Evolutionary conservation across 2,113 vertebrate species (phyloP), one percentile per base, ranked within the genome.

Genomic region (Phyllostomus hastatus): DNA sequence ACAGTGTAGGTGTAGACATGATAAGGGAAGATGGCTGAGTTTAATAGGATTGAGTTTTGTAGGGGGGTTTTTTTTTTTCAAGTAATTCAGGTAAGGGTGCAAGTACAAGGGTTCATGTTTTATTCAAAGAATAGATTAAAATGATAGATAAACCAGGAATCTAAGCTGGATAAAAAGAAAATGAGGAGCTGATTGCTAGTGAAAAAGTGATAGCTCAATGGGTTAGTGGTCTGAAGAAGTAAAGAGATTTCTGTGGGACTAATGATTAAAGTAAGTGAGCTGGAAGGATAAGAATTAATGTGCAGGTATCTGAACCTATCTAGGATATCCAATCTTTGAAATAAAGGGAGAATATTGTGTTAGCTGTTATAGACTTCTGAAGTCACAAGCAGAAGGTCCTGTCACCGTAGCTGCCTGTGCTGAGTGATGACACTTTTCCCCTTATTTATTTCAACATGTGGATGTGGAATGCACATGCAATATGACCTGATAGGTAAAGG

Each of bases 1-100:
- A 15, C 10, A 52, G 10, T 3, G 0, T 20, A 2, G 6, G 0
- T 61, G 1, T 31, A 66, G 33, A 5, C 7, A 19, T 67, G 8
- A 5, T 86, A n/a, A 76, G n/a, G 31, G 9, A 28, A 54, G 9
- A 41, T 14, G 84, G 14, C 50, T 15, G 43, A 14, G 15, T 82
- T 90, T 35, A 82, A 33, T 76, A 48, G 14, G 46, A 54, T 35
- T 73, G 26, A 61, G 14, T 20, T 28, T 2, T 19, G 33, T 46
- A 4, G 38, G 46, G 59, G 26, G 33, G 20, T 54, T 54, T 54
- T 24, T 28, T 50, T 67, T 19, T 33, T 46, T 61, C 5, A 73
- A 35, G 14, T 43, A 85, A 69, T 31, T 57, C 14, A 31, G 5
- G 2, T 50, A 52, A 95, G 10, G n/a, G 50, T 80, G 5, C 5